These are phyloP conservation scores for Ataeniobius toweri DNA, from an alignment of 2,797 vertebrate genomes.

Conservation along the genomic window DNA sequence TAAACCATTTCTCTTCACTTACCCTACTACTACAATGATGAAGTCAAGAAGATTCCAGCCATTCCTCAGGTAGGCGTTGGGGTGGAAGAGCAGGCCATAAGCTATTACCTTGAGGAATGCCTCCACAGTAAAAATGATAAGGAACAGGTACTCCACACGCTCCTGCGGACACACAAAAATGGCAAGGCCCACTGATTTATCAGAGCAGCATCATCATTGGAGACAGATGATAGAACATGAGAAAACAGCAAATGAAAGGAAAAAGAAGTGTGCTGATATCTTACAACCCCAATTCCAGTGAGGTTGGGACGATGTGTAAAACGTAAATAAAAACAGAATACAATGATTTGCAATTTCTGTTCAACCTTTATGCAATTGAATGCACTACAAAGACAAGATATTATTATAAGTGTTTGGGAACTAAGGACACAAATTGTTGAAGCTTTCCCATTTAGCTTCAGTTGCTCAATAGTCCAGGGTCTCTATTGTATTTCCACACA, in stretches of 20 bases:
- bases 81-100: slow-evolving; percentile 98
- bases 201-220: slow-evolving; percentile 1
- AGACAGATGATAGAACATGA: slow-evolving; percentile 12
- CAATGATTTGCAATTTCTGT: no score
- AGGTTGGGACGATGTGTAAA: no score
- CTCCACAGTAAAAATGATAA: slow-evolving; percentile 99
- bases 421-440: no score
- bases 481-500: no score
- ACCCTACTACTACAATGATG: slow-evolving; percentile 99
- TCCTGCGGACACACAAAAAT: slow-evolving; percentile 83
- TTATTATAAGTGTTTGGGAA: no score
- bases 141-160: slow-evolving; percentile 99
- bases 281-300: no score
- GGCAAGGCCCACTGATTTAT: slow-evolving; percentile 26
- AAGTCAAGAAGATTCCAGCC: slow-evolving; percentile 99
- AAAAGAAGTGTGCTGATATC: neutral
- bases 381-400: no score
- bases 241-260: slow-evolving; percentile 8
- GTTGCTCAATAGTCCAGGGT: no score
- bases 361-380: no score
- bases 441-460: no score
- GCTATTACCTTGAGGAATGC: slow-evolving; percentile 99
- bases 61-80: slow-evolving; percentile 98
- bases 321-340: no score
- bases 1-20: slow-evolving; percentile 71